Base-by-base conservation (phyloP, 2,888 invertebrate species). In the Hirudinaria manillensis region DNA sequence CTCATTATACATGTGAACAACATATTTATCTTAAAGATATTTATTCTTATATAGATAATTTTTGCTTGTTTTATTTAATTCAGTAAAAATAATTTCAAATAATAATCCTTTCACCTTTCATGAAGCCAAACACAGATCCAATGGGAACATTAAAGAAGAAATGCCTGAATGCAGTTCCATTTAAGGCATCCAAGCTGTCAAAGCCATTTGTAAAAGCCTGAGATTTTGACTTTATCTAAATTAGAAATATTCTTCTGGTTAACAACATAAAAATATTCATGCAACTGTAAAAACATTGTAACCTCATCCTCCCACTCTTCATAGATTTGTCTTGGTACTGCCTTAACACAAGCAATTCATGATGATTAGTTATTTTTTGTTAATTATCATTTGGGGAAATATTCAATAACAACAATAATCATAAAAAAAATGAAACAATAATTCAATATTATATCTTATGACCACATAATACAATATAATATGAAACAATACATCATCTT, bases 101-200 rank as follows among this genome's bases (percentile, higher is more conserved):
- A n/a, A 53, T 21, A 61, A 68, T 27, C 34, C 19, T 68, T 68
- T 19, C n/a, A 75, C 75, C 75, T 65, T 75, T 55, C 38, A 75
- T 51, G 53, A 75, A 75, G 19, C 75, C 75, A 71, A 75, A 51
- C 27, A 75, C 68, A 19, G 75, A 72, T 19, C 75, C 72, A 10
- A 75, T 66, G 32, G 75, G 72, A 24, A 75, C 19, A n/a, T 38
- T 72, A 66, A 75, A 75, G 38, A 36, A n/a, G 3, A 75, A 56
- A 27, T 36, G 72, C 38, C 72, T 65, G 45, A 72, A 75, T 0
- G 65, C 24, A 6, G 16, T 45, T 45, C 45, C 10, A 7, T 16
- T 45, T 34, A 21, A 16, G 21, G 19, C 55, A 32, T 72, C 72
- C 13, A 56, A 16, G 56, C 72, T 53, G 61, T 72, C 72, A 56